Conservation (phyloP, 2,113 vertebrate species). For the Genyomyrus donnyi region DNA sequence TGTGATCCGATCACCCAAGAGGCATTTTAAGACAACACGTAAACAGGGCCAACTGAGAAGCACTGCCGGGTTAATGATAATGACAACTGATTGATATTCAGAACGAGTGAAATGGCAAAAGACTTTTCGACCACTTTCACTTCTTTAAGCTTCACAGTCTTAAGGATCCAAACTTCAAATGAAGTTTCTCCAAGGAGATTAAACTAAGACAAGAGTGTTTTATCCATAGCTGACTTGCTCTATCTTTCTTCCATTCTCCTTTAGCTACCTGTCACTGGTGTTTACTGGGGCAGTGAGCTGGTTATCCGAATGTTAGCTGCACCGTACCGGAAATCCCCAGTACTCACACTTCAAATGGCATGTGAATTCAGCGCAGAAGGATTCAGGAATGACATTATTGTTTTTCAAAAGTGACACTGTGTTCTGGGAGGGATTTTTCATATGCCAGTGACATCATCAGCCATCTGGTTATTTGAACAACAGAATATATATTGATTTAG, state of each 20-base stretch:
- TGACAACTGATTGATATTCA: conserved; percentile 4
- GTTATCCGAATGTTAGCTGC: neutral
- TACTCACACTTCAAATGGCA: neutral
- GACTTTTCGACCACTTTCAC: conserved; percentile 34
- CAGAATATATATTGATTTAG: conserved; percentile 40
- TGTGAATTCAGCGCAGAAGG: neutral
- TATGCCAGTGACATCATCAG: neutral
- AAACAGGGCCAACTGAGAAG: neutral
- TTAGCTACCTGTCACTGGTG: neutral
- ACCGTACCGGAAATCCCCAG: neutral
- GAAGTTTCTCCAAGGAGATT: conserved; percentile 52
- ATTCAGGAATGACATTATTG: too few species aligned
- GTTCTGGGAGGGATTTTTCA: neutral
- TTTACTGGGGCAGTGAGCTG: neutral
- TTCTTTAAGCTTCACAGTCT: conserved; percentile 39
- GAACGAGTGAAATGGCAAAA: neutral
- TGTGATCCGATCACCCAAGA: neutral
- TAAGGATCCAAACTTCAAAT: conserved; percentile 48
- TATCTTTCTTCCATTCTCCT: neutral
- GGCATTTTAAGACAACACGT: neutral
- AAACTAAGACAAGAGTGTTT: conserved; percentile 38
- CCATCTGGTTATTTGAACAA: neutral
- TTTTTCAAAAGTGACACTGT: neutral
- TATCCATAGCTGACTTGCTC: neutral
- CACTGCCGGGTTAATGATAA: neutral